These are phyloP conservation scores for Zootoca vivipara DNA, from an alignment of 2,113 vertebrate species.

Conservation along the genomic window DNA sequence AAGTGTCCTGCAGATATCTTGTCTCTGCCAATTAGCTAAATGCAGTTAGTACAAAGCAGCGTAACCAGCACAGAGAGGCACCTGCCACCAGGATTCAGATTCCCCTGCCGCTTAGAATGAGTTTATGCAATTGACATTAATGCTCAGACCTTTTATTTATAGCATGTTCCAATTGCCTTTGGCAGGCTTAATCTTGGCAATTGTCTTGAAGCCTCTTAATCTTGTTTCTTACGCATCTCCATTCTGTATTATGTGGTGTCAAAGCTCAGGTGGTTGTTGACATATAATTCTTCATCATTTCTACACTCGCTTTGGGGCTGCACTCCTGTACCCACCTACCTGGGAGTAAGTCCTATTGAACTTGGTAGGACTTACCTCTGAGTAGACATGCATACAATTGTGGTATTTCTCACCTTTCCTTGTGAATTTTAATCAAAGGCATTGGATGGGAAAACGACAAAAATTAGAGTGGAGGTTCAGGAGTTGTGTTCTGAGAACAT, in stretches of 20 bases:
- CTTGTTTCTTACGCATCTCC: slow-evolving; percentile 9
- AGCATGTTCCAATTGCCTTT: slow-evolving; percentile 57
- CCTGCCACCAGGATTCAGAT: not conserved
- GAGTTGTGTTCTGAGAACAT: slow-evolving; percentile 10
- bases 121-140: slow-evolving; percentile 60
- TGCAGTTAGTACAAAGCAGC: slow-evolving; percentile 19
- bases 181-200: slow-evolving; percentile 51
- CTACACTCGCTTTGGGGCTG: not conserved
- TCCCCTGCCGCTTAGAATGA: slow-evolving; percentile 44
- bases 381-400: not conserved
- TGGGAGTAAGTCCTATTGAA: not conserved
- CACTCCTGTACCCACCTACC: not conserved
- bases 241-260: slow-evolving; percentile 46
- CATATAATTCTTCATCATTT: not conserved
- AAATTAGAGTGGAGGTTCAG: slow-evolving; percentile 42
- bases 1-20: not conserved
- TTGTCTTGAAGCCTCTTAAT: slow-evolving; percentile 12
- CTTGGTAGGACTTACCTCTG: not conserved
- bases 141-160: slow-evolving; percentile 53
- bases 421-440: slow-evolving; percentile 23
- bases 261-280: slow-evolving; percentile 33
- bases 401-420: not conserved
- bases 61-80: not conserved
- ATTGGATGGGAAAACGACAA: slow-evolving; percentile 55
- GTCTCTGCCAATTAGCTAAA: slow-evolving; percentile 31